A percentile compares a stretch with the other conserved stretches of the same genome.
phyloP scores from a whole-genome alignment of 2,797 vertebrate species.

The Alauda arvensis region DNA sequence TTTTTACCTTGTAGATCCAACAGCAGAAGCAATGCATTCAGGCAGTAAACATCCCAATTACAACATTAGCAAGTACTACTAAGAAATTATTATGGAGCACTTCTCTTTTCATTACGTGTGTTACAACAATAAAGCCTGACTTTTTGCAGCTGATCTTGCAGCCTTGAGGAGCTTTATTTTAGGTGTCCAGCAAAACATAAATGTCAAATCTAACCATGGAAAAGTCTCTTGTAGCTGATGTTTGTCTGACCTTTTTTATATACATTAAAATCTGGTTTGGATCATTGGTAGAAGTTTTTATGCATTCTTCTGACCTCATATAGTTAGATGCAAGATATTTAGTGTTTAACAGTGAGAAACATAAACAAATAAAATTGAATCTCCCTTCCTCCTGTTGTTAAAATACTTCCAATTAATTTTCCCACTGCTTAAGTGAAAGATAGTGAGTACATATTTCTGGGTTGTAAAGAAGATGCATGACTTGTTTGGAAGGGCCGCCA shows the following conservation, averaged over 20 bases:
- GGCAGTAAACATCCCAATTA: background rate
- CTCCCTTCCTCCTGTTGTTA: conserved; percentile 6
- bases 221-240: background rate
- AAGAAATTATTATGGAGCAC: background rate
- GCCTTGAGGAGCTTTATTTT: background rate
- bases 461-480: background rate
- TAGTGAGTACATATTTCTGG: background rate
- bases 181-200: background rate
- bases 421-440: background rate
- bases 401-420: conserved; percentile 9
- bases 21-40: background rate
- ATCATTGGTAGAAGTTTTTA: conserved; percentile 24
- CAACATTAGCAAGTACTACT: background rate
- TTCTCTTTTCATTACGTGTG: background rate
- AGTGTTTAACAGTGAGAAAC: background rate
- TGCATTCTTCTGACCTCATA: background rate
- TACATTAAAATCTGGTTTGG: conserved; percentile 1
- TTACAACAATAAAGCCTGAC: background rate
- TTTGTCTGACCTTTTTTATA: background rate
- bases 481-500: background rate
- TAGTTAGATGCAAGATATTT: background rate
- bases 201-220: background rate
- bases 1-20: background rate
- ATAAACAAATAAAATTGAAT: background rate
- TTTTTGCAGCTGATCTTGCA: no score